Conservation (phyloP, 2,113 vertebrate genomes). For the Bolborhynchus lineola region DNA sequence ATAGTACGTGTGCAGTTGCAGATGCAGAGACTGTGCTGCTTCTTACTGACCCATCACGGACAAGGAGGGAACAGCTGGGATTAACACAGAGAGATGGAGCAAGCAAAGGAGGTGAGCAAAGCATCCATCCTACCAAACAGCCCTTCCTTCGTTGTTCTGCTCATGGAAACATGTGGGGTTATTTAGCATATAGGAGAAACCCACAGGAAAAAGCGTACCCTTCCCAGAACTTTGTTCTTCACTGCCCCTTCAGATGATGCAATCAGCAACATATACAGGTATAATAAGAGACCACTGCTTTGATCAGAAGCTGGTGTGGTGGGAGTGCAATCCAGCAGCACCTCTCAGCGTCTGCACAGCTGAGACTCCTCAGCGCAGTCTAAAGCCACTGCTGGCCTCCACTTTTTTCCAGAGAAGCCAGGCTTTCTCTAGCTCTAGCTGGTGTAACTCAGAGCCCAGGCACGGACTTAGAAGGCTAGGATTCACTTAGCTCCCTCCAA, state of each 20-base stretch:
- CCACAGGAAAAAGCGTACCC: background rate
- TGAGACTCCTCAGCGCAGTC: fast-evolving
- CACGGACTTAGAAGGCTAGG: background rate
- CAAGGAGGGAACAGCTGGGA: background rate
- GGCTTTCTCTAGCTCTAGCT: background rate
- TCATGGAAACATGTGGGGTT: background rate
- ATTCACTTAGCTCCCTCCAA: background rate
- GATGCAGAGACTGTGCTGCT: background rate
- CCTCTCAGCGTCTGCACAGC: background rate
- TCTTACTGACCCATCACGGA: background rate
- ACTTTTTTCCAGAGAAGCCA: background rate
- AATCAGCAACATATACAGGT: background rate
- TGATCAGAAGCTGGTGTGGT: background rate
- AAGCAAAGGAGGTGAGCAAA: background rate
- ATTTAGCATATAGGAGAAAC: background rate
- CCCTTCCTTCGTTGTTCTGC: background rate
- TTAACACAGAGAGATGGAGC: background rate
- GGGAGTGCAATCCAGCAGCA: background rate
- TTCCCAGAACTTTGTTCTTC: background rate
- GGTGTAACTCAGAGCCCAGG: background rate
- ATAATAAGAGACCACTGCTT: background rate
- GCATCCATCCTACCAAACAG: background rate
- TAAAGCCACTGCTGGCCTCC: background rate
- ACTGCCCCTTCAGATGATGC: background rate
- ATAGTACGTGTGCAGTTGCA: background rate